Evolutionary conservation across 2,113 vertebrate species (phyloP), one percentile per base, ranked within the genome.

Genomic region (Campylomormyrus tamandua): DNA sequence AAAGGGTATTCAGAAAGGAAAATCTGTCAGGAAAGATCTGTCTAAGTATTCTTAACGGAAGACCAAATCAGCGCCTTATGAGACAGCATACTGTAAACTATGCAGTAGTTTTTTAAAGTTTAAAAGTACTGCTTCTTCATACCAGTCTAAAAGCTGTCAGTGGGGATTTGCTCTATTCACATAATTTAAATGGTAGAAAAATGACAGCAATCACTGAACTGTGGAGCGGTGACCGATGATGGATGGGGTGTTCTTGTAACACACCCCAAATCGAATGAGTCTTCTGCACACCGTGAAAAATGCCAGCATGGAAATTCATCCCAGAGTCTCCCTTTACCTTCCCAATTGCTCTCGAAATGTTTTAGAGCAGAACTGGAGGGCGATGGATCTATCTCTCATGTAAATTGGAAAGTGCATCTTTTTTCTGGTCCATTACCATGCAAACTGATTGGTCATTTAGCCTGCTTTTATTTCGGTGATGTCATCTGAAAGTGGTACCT

Each of bases 401-500:
- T 91, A 42, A 90, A 83, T 84, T 90, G 52, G 86, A 90, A 91
- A 91, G 90, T 90, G 91, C 90, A 87, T 90, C 90, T 90, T 80
- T 89, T 70, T 90, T 35, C 50, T 56, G 83, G 84, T 85, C 87
- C 90, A 90, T 90, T 92, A 91, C 92, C 92, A 92, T 91, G 90
- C 89, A 92, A 66, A 87, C 80, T 85, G 83, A 91, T 45, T 89
- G 89, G 89, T 89, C 89, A 91, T 91, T 92, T 90, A 89, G 90
- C 53, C 89, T 88, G 35, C 89, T 52, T 86, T 89, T 83, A 80
- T 89, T 46, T 27, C 50, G 39, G 89, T 83, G 70, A 90, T 84
- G 88, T 70, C 88, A 90, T 92, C 91, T 62, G 80, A 62, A 90
- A 88, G 87, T 24, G 53, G 77, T 88, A 89, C 90, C 90, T 91